phyloP scores from a whole-genome alignment of 1,140 invertebrate species.

The Asobara japonica region DNA sequence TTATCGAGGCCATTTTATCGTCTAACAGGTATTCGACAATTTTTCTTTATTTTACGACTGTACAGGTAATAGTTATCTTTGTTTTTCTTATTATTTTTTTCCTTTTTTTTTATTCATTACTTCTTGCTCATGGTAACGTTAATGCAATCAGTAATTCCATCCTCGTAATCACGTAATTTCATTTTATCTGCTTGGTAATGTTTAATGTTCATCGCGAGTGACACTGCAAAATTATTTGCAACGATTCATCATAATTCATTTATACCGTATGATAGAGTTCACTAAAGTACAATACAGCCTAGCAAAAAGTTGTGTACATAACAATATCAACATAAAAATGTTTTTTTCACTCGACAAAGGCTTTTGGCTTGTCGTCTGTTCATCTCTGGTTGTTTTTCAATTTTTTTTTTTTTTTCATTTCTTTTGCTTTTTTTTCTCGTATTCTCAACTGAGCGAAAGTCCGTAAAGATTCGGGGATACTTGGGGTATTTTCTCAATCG shows the following conservation, averaged over 20 bases:
- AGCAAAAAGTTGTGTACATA: constrained; percentile 55
- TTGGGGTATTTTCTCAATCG: neutral
- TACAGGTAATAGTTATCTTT: constrained; percentile 48
- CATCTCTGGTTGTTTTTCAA: constrained; percentile 39
- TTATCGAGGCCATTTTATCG: constrained; percentile 15
- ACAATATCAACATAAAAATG: constrained; percentile 55
- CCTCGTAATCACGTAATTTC: constrained; percentile 25
- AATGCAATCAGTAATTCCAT: constrained; percentile 3
- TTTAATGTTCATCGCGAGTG: constrained; percentile 46
- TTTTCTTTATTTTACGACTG: constrained; percentile 61
- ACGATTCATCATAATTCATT: constrained; percentile 34
- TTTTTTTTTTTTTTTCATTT: too few relatives aligned
- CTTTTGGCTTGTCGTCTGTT: constrained; percentile 14
- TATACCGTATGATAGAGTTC: constrained; percentile 36
- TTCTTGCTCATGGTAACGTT: too few relatives aligned
- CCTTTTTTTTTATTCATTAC: neutral
- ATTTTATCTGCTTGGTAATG: constrained; percentile 6
- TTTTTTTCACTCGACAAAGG: constrained; percentile 3
- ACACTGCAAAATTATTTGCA: constrained; percentile 56
- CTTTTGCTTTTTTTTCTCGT: too few relatives aligned
- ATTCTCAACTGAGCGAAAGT: too few relatives aligned
- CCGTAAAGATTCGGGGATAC: too few relatives aligned
- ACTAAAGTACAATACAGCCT: constrained; percentile 14
- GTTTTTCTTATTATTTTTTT: constrained; percentile 28
- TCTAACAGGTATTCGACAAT: constrained; percentile 58